These are phyloP conservation scores for Euzetes globulus DNA, from an alignment of 2,888 invertebrate species.

Conservation along the genomic window DNA sequence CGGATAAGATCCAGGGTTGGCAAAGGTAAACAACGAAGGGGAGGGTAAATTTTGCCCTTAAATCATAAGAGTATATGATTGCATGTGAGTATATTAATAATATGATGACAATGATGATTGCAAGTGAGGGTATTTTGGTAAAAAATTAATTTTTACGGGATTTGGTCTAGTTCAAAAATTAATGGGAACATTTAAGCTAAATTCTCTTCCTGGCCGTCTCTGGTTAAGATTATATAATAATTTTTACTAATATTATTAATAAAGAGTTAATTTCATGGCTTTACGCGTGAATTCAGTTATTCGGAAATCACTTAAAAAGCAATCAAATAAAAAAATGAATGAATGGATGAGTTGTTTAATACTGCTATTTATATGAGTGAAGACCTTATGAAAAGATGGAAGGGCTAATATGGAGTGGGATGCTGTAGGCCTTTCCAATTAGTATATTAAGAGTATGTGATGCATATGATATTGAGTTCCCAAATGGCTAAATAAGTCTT, in stretches of 20 bases:
- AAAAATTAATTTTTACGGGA: too few species aligned
- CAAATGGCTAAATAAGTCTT: slow-evolving; percentile 11
- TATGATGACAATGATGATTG: too few species aligned
- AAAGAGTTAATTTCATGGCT: background rate
- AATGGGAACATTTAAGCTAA: too few species aligned
- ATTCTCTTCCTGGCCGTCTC: too few species aligned
- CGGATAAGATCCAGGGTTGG: too few species aligned
- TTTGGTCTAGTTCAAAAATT: too few species aligned
- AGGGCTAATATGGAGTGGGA: slow-evolving; percentile 4
- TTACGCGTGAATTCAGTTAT: background rate
- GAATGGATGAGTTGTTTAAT: slow-evolving; percentile 14
- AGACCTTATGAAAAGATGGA: background rate
- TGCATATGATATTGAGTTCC: slow-evolving; percentile 19
- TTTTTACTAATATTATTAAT: background rate
- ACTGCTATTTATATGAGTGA: background rate
- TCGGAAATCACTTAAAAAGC: slow-evolving; percentile 15
- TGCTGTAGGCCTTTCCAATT: slow-evolving; percentile 18
- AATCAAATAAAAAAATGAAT: slow-evolving; percentile 17
- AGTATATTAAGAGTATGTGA: slow-evolving; percentile 28
- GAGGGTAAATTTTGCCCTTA: too few species aligned
- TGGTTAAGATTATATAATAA: too few species aligned
- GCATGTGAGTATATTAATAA: too few species aligned
- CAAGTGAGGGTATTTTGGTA: too few species aligned
- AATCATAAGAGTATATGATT: too few species aligned
- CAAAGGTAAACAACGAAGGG: too few species aligned